Base-by-base conservation (phyloP, 2,797 vertebrate genomes). In the Vespertilio murinus region DNA sequence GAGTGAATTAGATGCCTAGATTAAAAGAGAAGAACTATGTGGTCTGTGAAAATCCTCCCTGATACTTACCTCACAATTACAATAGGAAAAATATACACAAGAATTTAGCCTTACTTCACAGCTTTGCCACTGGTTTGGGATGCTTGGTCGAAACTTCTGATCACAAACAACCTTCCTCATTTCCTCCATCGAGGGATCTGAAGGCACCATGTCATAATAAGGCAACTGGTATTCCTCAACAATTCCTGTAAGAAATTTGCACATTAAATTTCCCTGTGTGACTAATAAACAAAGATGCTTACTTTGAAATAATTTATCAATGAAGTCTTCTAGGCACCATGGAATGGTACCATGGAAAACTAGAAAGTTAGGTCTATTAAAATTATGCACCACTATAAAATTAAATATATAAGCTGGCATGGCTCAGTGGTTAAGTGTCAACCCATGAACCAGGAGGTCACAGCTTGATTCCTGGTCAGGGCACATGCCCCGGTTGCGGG, bases 41-140 rank as follows among this genome's bases (percentile, higher is more conserved):
- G 28, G n/a, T 79, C 64, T 93, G 54, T 90, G 49, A 88, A 94
- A 95, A 90, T 56, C 10, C 14, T 84, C 52, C 22, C 73, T 35
- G 45, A 90, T 35, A 61, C 2, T 70, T 42, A 61, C 30, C 12
- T 88, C 14, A 94, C 89, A 92, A 75, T 82, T 23, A 12, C 28
- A 92, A 33, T 11, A 64, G 23, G 8, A 90, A 87, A 81, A 33
- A 79, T 25, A 71, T 28, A 49, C 1, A 45, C 56, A 89, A 91
- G 59, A 93, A 83, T 17, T 80, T 40, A 64, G 22, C 12, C 94
- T 97, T 98, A 99, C 99, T 99, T 99, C 99, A 96, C 99, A 99
- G 98, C 99, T 99, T 97, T 99, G 99, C 99, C 99, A 99, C 97
- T 99, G 99, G 97, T 99, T 99, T 86, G 99, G 99, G 95, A 99